Percentiles rank a stretch among this genome's conserved stretches.
Conservation (phyloP, 2,888 invertebrate species). For the Nipponacmea schrenckii region DNA sequence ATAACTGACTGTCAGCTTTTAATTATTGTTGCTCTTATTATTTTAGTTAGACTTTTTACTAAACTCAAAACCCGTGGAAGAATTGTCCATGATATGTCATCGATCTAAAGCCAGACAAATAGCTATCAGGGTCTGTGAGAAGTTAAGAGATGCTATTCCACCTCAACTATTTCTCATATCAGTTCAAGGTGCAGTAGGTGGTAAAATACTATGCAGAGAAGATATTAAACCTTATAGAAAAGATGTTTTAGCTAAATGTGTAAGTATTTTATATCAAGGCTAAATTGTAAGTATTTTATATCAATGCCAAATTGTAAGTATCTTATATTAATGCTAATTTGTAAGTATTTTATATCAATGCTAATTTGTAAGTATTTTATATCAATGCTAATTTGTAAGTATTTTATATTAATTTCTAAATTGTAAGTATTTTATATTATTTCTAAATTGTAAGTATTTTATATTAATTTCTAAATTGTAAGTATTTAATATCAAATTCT, state of each 20-base stretch:
- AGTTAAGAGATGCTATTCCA: slow-evolving; percentile 86
- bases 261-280: slow-evolving; percentile 69
- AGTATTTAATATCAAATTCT: too few relatives aligned
- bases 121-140: slow-evolving; percentile 73
- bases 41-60: slow-evolving; percentile 80
- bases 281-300: too few relatives aligned
- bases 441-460: too few relatives aligned
- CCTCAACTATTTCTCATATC: slow-evolving; percentile 85
- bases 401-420: too few relatives aligned
- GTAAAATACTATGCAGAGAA: slow-evolving; percentile 85
- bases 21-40: neutral
- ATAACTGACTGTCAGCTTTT: slow-evolving; percentile 5
- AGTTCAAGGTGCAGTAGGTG: slow-evolving; percentile 84
- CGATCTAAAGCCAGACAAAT: slow-evolving; percentile 70
- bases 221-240: slow-evolving; percentile 87
- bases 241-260: slow-evolving; percentile 93
- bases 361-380: too few relatives aligned
- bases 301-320: neutral
- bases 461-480: too few relatives aligned
- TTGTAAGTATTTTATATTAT: too few relatives aligned
- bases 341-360: too few relatives aligned
- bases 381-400: too few relatives aligned
- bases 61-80: slow-evolving; percentile 85
- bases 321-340: neutral
- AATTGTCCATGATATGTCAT: slow-evolving; percentile 86